phyloP scores from a whole-genome alignment of 2,888 invertebrate genomes.

The Drosophila algonquin region DNA sequence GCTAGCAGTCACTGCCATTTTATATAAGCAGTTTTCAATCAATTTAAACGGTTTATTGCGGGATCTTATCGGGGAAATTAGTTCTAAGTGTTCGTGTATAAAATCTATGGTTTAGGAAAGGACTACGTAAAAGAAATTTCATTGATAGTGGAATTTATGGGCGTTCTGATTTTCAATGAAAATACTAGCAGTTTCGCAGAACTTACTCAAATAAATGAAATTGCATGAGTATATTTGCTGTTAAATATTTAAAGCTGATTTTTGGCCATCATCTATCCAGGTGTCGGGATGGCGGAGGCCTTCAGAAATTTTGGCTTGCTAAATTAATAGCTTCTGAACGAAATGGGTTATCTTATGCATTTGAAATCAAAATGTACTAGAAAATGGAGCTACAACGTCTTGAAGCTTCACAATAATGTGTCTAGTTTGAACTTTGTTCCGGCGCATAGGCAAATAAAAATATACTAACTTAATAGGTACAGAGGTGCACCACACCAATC shows the following conservation, averaged over 20 bases:
- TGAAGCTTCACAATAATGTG: too few species aligned
- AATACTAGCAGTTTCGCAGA: too few species aligned
- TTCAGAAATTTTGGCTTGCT: too few species aligned
- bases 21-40: slow-evolving; percentile 28
- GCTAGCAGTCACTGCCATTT: not conserved
- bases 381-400: too few species aligned
- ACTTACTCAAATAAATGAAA: not conserved
- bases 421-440: too few species aligned
- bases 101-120: slow-evolving; percentile 49
- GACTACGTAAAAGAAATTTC: not conserved
- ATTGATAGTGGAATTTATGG: slow-evolving; percentile 21
- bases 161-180: not conserved
- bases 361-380: too few species aligned
- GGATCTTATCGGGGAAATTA: slow-evolving; percentile 42
- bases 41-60: slow-evolving; percentile 44
- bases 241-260: not conserved
- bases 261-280: not conserved
- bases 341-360: too few species aligned
- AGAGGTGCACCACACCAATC: too few species aligned
- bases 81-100: slow-evolving; percentile 52
- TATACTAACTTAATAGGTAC: too few species aligned
- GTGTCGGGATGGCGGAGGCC: slow-evolving; percentile 75
- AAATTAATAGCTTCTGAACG: too few species aligned
- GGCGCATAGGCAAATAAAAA: too few species aligned
- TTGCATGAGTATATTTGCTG: not conserved